Percentiles rank a stretch among this genome's conserved stretches.
Conservation (phyloP, 2,888 invertebrate genomes). For the Dryobota labecula region DNA sequence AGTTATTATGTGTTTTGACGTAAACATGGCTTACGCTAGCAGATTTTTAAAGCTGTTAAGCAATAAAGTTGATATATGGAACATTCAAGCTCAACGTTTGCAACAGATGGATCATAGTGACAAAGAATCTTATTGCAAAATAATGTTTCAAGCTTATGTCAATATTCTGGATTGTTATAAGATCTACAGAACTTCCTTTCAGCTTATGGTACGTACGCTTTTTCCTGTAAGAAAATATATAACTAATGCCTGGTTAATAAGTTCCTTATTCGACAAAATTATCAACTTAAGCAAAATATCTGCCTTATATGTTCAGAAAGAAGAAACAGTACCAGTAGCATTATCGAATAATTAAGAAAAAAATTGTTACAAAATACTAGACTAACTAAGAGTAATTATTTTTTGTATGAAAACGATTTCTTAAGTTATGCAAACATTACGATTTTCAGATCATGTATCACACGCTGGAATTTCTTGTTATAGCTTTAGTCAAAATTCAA, state of each 20-base stretch:
- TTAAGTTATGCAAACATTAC: background rate
- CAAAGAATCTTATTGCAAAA: background rate
- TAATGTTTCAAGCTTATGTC: constrained; percentile 23
- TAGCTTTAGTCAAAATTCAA: background rate
- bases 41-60: constrained; percentile 25
- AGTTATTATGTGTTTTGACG: constrained; percentile 12
- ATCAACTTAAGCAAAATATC: background rate
- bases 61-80: constrained; percentile 48
- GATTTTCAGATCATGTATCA: background rate
- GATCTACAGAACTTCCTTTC: background rate
- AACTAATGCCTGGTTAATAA: background rate
- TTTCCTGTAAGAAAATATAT: background rate
- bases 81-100: background rate
- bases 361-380: too few relatives aligned
- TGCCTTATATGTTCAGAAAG: background rate
- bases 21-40: constrained; percentile 15
- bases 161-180: constrained; percentile 29
- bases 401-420: background rate
- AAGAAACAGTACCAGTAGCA: background rate
- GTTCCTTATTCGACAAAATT: background rate
- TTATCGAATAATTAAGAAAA: background rate
- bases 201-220: background rate
- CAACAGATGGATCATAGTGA: background rate
- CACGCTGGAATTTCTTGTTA: background rate
- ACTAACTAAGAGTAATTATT: too few relatives aligned